Evolutionary conservation across 2,888 invertebrate genomes (phyloP).

Genomic region (Allygus modestus): DNA sequence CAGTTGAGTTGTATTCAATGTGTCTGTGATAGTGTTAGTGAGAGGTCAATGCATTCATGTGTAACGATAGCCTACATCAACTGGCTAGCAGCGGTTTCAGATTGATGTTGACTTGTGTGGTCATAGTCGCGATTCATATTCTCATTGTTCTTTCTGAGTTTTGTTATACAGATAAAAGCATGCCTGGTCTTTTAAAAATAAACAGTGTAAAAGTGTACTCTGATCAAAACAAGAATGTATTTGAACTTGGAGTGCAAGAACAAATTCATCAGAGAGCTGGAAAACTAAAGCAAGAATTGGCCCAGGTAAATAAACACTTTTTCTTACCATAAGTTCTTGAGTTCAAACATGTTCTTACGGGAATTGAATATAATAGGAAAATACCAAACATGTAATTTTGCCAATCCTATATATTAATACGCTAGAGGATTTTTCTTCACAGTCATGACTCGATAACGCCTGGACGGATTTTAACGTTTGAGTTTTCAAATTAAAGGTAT

Average conservation of each 20-base stretch:
- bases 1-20: neutral
- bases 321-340: too few species aligned
- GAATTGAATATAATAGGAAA: too few species aligned
- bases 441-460: too few species aligned
- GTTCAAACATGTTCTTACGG: too few species aligned
- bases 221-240: neutral
- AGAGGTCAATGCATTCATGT: conserved; percentile 13
- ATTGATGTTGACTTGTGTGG: neutral
- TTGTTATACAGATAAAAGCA: neutral
- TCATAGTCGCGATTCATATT: neutral
- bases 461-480: too few species aligned
- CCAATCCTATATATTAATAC: too few species aligned
- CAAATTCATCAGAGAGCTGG: neutral
- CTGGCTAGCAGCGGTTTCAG: too few species aligned
- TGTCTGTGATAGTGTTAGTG: neutral
- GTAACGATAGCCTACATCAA: neutral
- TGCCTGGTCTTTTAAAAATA: conserved; percentile 4
- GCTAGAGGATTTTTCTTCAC: too few species aligned
- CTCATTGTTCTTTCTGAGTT: neutral
- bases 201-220: neutral
- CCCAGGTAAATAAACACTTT: neutral
- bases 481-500: too few species aligned
- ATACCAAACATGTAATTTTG: too few species aligned
- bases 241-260: neutral
- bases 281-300: neutral